Base-by-base conservation (phyloP, 2,113 vertebrate species). In the Syngnathoides biaculeatus region DNA sequence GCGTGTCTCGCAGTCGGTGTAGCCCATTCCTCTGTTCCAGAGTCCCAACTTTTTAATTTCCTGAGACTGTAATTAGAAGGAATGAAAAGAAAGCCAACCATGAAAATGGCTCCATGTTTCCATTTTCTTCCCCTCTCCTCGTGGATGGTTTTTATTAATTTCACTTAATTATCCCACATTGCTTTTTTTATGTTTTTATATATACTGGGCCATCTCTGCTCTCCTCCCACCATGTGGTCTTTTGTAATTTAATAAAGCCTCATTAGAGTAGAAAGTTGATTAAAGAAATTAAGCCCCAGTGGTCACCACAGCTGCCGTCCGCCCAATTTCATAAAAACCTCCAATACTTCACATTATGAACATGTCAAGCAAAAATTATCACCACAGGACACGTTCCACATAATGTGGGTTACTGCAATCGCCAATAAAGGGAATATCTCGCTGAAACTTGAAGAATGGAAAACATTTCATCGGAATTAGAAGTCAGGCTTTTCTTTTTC, bases 211-310 rank as follows among this genome's bases (percentile, higher is more conserved):
- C 74, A 72, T 81, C 69, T 77, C 80, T 84, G 81, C 42, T 68
- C 70, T 80, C 82, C 87, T 90, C 91, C 90, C 91, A 86, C 81
- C 84, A 88, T 90, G 89, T 89, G 80, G 87, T 86, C 86, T 87
- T 62, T 87, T 90, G 88, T 93, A 93, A 93, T 92, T 92, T 91
- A 92, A 93, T 93, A 92, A 93, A 92, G 86, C 85, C 87, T 90
- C 81, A 90, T 92, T 92, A 91, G 88, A 92, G 85, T 85, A 84
- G 86, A 84, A 86, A 88, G 88, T 92, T 92, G 89, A 92, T 92
- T 91, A 92, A 93, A 92, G 63, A 92, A 92, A 93, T 92, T 90
- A 92, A 91, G 89, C 89, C 89, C 78, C 89, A 85, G 82, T 90
- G 89, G 91, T 91, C 87, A 86, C 81, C 80, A 84, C 78, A 73